Conservation (phyloP, 30 jellyfish, hydroid and myxozoan genomes). For the Clytia hemisphaerica region DNA sequence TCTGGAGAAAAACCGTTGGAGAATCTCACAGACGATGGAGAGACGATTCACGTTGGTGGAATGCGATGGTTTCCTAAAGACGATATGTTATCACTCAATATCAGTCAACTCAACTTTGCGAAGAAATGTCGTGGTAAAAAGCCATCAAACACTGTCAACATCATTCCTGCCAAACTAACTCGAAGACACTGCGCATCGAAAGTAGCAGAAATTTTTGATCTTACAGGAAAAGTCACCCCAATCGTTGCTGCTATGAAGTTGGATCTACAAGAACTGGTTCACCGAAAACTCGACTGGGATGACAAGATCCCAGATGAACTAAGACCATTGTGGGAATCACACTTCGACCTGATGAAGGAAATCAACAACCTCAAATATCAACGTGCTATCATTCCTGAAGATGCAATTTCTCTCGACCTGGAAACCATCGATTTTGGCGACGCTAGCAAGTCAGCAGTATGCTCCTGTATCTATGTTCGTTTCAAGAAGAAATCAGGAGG, state of each 20-base stretch:
- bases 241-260: too few species aligned
- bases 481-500: background rate
- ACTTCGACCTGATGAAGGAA: background rate
- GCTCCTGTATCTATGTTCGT: too few species aligned
- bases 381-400: too few species aligned
- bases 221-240: background rate
- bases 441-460: too few species aligned
- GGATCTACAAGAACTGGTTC: background rate
- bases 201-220: constrained; percentile 3
- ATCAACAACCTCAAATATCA: too few species aligned
- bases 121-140: background rate
- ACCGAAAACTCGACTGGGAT: background rate
- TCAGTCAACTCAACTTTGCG: background rate
- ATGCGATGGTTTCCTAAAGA: background rate
- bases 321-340: background rate
- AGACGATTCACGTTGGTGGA: background rate
- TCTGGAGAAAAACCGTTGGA: background rate
- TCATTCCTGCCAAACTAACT: background rate
- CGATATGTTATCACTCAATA: constrained; percentile 3
- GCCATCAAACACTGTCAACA: background rate
- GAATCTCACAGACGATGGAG: constrained; percentile 5
- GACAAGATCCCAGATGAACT: background rate
- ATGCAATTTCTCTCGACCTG: too few species aligned
- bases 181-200: background rate
- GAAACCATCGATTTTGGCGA: too few species aligned